Conservation (phyloP, 2,797 vertebrate species). For the Mormyrus proboscirostris region DNA sequence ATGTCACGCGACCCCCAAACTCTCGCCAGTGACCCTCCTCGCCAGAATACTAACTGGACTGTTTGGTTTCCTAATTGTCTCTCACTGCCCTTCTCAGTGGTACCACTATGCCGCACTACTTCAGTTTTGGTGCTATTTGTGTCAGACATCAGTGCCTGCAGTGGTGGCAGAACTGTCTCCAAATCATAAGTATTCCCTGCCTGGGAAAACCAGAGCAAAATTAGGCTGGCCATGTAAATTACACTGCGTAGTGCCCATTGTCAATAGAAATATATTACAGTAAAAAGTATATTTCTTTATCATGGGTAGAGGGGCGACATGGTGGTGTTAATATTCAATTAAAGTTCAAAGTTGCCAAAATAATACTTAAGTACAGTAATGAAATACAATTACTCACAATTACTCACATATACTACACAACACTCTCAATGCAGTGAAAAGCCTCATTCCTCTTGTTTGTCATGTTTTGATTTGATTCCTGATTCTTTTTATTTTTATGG, state of each 20-base stretch:
- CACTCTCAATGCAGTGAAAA: background rate
- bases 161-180: background rate
- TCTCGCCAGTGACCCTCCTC: background rate
- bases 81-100: too few relatives aligned
- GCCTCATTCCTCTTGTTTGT: background rate
- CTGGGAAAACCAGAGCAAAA: background rate
- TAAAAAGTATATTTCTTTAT: background rate
- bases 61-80: background rate
- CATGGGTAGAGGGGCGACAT: background rate
- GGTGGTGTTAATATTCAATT: background rate
- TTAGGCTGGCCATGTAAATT: background rate
- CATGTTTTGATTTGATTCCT: background rate
- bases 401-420: background rate
- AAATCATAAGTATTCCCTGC: background rate
- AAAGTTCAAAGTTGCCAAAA: background rate
- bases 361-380: background rate
- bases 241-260: background rate
- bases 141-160: too few relatives aligned
- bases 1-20: background rate
- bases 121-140: too few relatives aligned
- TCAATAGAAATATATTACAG: background rate
- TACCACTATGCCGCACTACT: too few relatives aligned
- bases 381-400: background rate
- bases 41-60: background rate
- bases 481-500: background rate